Evolutionary conservation across 2,113 vertebrate species (phyloP).

Genomic region (Erythrocercus mccallii): DNA sequence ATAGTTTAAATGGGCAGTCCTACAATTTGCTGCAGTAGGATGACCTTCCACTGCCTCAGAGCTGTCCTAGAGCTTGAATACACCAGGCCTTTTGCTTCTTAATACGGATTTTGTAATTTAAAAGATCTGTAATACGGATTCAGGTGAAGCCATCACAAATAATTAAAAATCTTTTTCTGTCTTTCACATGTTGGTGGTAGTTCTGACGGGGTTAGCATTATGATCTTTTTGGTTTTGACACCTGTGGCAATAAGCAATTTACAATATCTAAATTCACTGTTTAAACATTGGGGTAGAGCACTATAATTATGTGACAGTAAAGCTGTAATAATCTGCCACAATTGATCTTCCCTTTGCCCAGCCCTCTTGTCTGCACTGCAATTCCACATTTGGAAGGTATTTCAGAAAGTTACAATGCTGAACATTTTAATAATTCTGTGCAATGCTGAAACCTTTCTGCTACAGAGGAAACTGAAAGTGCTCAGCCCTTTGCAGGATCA

Average conservation of each 20-base stretch:
- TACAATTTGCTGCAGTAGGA: neutral
- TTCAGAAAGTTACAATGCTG: conserved; percentile 30
- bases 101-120: neutral
- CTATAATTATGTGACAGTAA: conserved; percentile 64
- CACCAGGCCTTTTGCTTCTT: neutral
- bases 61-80: neutral
- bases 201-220: conserved; percentile 6
- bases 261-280: conserved; percentile 48
- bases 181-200: conserved; percentile 17
- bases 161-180: neutral
- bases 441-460: neutral
- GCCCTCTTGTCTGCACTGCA: conserved; percentile 58
- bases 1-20: neutral
- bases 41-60: neutral
- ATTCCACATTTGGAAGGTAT: conserved; percentile 48
- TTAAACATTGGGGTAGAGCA: conserved; percentile 51
- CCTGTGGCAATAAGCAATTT: conserved; percentile 63
- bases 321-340: conserved; percentile 62
- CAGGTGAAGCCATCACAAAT: conserved; percentile 1
- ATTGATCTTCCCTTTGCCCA: conserved; percentile 55
- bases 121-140: neutral
- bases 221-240: conserved; percentile 55
- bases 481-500: neutral
- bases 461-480: neutral
- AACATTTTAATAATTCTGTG: neutral